Evolutionary conservation across 2,888 invertebrate genomes (phyloP).

Genomic region (Ectropis crepuscularia): DNA sequence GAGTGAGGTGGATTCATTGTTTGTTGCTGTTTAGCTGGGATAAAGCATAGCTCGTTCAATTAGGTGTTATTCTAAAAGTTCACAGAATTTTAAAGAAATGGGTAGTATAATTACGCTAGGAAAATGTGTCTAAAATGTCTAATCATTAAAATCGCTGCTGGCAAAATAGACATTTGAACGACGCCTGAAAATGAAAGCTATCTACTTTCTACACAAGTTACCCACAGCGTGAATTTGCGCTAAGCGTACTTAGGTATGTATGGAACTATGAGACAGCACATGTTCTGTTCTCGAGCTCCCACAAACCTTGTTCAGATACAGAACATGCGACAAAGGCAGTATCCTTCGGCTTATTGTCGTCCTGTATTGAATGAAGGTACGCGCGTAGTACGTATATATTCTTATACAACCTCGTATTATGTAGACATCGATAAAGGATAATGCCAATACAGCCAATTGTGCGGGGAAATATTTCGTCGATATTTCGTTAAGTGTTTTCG

Average conservation of each 20-base stretch:
- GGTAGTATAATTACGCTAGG: too few species aligned
- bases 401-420: conserved; percentile 32
- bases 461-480: conserved; percentile 20
- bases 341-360: conserved; percentile 43
- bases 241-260: conserved; percentile 24
- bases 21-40: too few species aligned
- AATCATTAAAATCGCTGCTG: too few species aligned
- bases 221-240: conserved; percentile 28
- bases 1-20: too few species aligned
- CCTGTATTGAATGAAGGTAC: conserved; percentile 39
- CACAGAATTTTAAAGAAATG: too few species aligned
- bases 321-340: conserved; percentile 41
- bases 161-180: too few species aligned
- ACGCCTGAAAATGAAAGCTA: too few species aligned
- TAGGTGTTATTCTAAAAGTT: too few species aligned
- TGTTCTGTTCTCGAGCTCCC: conserved; percentile 37
- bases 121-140: too few species aligned
- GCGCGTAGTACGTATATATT: conserved; percentile 23
- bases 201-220: conserved; percentile 5
- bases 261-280: conserved; percentile 30
- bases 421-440: conserved; percentile 28
- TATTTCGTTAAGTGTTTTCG: conserved; percentile 20
- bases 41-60: too few species aligned
- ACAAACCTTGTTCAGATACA: conserved; percentile 36
- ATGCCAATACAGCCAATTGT: conserved; percentile 28